Conservation (phyloP, 2,113 vertebrate genomes). For the Echinops telfairi region DNA sequence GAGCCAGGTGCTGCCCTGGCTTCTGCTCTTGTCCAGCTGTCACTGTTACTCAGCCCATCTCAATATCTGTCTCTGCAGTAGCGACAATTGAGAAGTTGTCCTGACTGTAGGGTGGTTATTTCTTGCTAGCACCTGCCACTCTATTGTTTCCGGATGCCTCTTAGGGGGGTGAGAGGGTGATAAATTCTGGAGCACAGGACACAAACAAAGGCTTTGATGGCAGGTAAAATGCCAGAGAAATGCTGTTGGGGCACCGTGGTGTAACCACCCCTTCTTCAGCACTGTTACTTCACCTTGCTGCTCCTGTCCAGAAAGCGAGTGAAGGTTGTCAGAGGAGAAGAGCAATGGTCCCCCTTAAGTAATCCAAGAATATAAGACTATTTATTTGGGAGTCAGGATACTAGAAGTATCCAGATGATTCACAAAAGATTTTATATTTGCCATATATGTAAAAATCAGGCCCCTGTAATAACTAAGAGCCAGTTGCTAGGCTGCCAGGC, state of each 20-base stretch:
- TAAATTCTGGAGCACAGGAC: background rate
- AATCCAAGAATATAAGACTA: background rate
- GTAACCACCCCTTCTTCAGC: background rate
- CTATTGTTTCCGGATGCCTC: background rate
- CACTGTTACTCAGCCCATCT: background rate
- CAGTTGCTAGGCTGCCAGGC: background rate
- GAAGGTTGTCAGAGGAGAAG: background rate
- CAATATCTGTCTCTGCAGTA: background rate
- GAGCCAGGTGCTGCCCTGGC: background rate
- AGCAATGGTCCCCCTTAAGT: background rate
- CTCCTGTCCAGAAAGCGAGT: background rate
- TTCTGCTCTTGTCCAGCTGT: background rate
- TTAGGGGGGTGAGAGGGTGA: background rate
- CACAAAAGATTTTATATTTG: conserved; percentile 23
- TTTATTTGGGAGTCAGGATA: background rate
- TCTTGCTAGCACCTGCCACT: conserved; percentile 6
- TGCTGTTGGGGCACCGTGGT: background rate
- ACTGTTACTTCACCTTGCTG: background rate
- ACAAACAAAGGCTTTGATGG: background rate
- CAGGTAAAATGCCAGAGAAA: background rate
- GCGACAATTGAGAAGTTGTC: conserved; percentile 15
- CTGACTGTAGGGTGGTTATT: background rate
- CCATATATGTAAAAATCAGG: background rate
- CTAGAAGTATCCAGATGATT: background rate
- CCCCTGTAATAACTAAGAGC: conserved; percentile 40